Conservation (phyloP, 2,797 vertebrate genomes). For the Gymnocypris eckloni region DNA sequence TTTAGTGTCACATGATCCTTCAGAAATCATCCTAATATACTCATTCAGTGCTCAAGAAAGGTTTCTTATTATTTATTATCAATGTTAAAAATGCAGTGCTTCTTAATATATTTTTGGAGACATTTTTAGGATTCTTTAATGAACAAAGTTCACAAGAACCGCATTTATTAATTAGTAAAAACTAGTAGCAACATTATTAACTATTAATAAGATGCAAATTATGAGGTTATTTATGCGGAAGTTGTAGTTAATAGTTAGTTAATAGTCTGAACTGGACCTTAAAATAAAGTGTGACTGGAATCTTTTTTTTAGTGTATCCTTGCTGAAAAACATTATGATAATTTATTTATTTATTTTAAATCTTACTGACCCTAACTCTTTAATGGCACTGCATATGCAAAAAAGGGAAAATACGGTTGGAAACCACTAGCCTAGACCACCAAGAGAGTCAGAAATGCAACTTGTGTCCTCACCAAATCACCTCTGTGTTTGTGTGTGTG, state of each 20-base stretch:
- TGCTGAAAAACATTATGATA: not conserved
- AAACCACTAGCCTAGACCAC: not conserved
- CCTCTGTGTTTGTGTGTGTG: slow-evolving; percentile 20
- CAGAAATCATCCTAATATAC: not conserved
- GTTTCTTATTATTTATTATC: not conserved
- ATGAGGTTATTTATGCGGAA: not conserved
- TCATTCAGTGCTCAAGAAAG: not conserved
- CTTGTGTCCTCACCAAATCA: not conserved
- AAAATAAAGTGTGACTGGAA: no score
- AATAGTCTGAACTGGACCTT: not conserved
- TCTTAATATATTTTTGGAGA: not conserved
- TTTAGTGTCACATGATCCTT: not conserved
- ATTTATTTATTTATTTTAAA: not conserved
- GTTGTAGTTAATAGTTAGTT: not conserved
- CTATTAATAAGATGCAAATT: not conserved
- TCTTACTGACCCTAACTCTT: not conserved
- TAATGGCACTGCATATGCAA: not conserved
- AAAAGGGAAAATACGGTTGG: not conserved
- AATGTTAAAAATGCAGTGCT: not conserved
- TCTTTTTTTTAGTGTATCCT: not conserved
- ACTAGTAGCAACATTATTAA: no score
- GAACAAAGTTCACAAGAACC: not conserved
- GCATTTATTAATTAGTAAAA: not conserved
- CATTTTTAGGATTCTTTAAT: not conserved
- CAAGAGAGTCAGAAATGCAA: not conserved